A percentile compares a stretch with the other conserved stretches of the same genome.
These are phyloP conservation scores for Heliconius erato DNA, from an alignment of 2,888 invertebrate species.

Conservation along the genomic window DNA sequence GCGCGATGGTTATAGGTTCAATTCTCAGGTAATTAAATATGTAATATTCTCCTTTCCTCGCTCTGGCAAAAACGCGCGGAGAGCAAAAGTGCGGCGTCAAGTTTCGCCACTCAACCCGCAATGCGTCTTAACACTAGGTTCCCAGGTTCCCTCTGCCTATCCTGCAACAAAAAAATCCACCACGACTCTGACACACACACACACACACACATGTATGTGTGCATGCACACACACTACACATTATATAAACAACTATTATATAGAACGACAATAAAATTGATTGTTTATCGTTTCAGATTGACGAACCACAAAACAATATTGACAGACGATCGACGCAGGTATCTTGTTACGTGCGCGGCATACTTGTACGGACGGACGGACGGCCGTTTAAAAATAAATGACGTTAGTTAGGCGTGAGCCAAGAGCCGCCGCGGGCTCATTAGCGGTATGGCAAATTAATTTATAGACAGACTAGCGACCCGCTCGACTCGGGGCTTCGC, in stretches of 20 bases:
- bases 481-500: too few relatives aligned
- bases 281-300: slow-evolving; percentile 7
- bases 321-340: slow-evolving; percentile 43
- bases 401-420: slow-evolving; percentile 69
- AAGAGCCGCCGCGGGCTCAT: slow-evolving; percentile 63
- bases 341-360: slow-evolving; percentile 48
- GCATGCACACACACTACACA: background rate
- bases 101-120: background rate
- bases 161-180: too few relatives aligned
- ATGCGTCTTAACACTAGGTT: background rate
- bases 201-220: too few relatives aligned
- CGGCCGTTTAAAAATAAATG: slow-evolving; percentile 78
- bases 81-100: background rate
- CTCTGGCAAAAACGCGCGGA: background rate
- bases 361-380: slow-evolving; percentile 57
- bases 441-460: slow-evolving; percentile 65
- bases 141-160: too few relatives aligned
- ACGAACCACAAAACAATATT: slow-evolving; percentile 27
- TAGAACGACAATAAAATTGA: background rate
- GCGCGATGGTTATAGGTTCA: background rate
- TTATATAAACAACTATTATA: background rate
- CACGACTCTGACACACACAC: too few relatives aligned
- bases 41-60: background rate
- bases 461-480: slow-evolving; percentile 55
- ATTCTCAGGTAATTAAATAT: background rate